Percentiles rank a stretch among this genome's conserved stretches.
phyloP scores from a whole-genome alignment of 2,113 vertebrate species.

The Thinocorus orbignyianus region DNA sequence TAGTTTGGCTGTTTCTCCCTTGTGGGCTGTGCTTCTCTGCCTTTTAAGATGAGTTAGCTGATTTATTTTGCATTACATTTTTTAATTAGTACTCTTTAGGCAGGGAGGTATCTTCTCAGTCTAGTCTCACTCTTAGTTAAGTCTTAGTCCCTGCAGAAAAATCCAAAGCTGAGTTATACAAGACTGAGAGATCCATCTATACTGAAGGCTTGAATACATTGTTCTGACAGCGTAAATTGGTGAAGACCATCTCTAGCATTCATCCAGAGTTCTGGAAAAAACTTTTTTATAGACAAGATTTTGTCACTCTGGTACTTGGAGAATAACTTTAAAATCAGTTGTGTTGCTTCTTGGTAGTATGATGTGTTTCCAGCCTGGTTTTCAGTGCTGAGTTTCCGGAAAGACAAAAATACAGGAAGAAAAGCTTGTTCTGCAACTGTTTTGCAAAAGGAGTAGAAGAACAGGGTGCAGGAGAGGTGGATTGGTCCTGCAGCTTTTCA shows the following conservation, averaged over 20 bases:
- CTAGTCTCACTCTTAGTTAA: constrained; percentile 31
- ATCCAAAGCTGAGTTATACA: neutral
- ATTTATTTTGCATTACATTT: constrained; percentile 63
- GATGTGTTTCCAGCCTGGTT: neutral
- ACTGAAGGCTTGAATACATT: neutral
- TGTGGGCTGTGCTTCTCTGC: neutral
- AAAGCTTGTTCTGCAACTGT: neutral
- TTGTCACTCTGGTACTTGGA: neutral
- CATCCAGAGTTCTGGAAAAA: neutral
- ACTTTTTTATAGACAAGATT: neutral
- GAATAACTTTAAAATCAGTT: neutral
- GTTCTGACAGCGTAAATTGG: neutral
- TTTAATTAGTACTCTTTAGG: constrained; percentile 53
- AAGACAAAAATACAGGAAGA: neutral
- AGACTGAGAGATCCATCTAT: neutral
- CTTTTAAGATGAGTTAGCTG: constrained; percentile 23
- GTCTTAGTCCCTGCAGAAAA: neutral
- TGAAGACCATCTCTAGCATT: neutral
- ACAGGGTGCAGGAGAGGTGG: neutral
- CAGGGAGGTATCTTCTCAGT: constrained; percentile 1
- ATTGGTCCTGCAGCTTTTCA: neutral
- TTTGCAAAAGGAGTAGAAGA: neutral
- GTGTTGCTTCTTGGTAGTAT: neutral
- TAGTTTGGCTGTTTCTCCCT: neutral
- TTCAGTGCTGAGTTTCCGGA: neutral